Conservation (phyloP, 2,113 vertebrate species). For the Coptodon rendalli region DNA sequence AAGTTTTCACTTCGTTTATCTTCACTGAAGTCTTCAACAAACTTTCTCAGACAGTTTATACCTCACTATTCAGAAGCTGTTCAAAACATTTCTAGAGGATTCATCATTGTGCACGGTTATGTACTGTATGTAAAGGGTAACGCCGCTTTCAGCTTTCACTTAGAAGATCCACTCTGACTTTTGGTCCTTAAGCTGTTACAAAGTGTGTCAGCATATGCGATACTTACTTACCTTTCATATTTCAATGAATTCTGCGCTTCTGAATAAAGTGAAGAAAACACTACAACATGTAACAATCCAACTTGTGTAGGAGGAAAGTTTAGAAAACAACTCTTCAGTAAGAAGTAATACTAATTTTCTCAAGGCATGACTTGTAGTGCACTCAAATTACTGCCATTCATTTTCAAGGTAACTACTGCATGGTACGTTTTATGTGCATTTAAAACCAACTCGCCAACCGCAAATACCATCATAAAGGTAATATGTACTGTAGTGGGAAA, state of each 20-base stretch:
- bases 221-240: not conserved
- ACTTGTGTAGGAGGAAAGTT: not conserved
- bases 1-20: conserved; percentile 30
- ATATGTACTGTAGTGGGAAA: not conserved
- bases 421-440: not conserved
- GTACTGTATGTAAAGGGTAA: not conserved
- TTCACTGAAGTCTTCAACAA: conserved; percentile 12
- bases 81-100: not conserved
- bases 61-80: not conserved
- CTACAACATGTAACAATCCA: not conserved
- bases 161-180: not conserved
- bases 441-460: not conserved
- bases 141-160: not conserved
- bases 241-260: not conserved
- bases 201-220: not conserved
- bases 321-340: not conserved
- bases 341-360: not conserved
- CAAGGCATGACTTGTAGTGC: not conserved
- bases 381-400: not conserved
- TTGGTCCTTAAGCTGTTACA: not conserved
- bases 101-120: not conserved
- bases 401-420: not conserved
- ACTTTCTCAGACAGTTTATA: conserved; percentile 19
- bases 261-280: not conserved
- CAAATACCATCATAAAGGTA: not conserved